Conservation (phyloP, 2,113 vertebrate genomes). For the Sapajus apella region DNA sequence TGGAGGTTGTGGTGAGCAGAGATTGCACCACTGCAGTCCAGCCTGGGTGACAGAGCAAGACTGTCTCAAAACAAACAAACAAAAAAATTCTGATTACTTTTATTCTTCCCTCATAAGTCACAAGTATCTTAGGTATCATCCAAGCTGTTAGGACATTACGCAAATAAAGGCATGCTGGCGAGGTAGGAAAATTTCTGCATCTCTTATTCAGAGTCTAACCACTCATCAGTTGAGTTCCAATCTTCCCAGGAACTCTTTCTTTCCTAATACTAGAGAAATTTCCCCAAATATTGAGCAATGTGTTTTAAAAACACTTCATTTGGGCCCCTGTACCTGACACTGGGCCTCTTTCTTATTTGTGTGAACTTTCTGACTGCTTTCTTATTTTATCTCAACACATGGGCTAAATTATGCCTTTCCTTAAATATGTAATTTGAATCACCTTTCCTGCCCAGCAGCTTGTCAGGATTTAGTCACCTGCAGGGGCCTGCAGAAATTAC, state of each 20-base stretch:
- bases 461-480: slow-evolving; percentile 52
- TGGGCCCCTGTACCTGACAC: slow-evolving; percentile 45
- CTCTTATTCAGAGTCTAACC: neutral
- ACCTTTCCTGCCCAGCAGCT: slow-evolving; percentile 57
- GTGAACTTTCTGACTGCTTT: neutral
- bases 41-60: too few relatives aligned
- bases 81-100: neutral
- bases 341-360: slow-evolving; percentile 63
- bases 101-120: neutral
- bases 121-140: neutral
- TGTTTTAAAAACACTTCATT: slow-evolving; percentile 65
- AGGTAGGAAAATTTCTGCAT: neutral
- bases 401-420: slow-evolving; percentile 62
- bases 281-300: slow-evolving; percentile 22
- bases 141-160: neutral
- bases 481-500: slow-evolving; percentile 37
- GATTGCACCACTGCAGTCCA: too few relatives aligned
- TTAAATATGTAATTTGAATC: slow-evolving; percentile 67
- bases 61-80: too few relatives aligned
- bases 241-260: neutral
- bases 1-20: too few relatives aligned
- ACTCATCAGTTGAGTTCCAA: slow-evolving; percentile 37
- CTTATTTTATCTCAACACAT: slow-evolving; percentile 39
- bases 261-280: neutral
- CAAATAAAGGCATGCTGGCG: slow-evolving; percentile 32